Evolutionary conservation across 2,888 invertebrate genomes (phyloP).

Genomic region (Drosophila parthenogenetica): DNA sequence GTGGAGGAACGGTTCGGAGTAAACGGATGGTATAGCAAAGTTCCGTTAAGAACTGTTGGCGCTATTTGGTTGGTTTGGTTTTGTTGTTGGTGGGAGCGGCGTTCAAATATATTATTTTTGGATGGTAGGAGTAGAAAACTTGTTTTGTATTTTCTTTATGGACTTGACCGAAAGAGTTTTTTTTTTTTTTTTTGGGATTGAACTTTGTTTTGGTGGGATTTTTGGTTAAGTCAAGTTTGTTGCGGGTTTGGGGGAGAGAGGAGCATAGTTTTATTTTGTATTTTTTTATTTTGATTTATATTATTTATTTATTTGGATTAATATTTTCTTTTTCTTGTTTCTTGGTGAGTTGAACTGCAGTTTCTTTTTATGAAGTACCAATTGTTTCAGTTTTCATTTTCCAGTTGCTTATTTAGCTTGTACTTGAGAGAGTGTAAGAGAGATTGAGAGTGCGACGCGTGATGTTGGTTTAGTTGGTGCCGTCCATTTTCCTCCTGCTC

Average conservation of each 20-base stretch:
- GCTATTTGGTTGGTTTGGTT: constrained; percentile 48
- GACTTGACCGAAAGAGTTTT: constrained; percentile 69
- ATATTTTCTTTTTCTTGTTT: constrained; percentile 12
- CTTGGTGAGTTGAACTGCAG: constrained; percentile 68
- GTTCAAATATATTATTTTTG: constrained; percentile 66
- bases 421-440: constrained; percentile 41
- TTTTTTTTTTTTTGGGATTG: constrained; percentile 46
- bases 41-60: constrained; percentile 53
- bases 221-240: constrained; percentile 58
- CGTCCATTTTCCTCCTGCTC: constrained; percentile 52
- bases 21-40: constrained; percentile 64
- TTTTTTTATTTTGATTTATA: constrained; percentile 28
- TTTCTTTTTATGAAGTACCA: constrained; percentile 61
- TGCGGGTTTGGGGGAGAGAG: constrained; percentile 62
- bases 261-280: constrained; percentile 49
- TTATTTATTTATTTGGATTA: constrained; percentile 31
- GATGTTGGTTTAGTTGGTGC: constrained; percentile 55
- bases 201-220: constrained; percentile 58
- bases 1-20: constrained; percentile 77
- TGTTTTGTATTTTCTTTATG: constrained; percentile 35
- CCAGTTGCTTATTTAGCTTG: constrained; percentile 50
- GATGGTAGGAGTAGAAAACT: constrained; percentile 66
- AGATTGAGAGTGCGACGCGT: constrained; percentile 48
- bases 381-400: constrained; percentile 52
- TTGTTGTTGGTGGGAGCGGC: constrained; percentile 72